A percentile compares a stretch with the other conserved stretches of the same genome.
phyloP scores from a whole-genome alignment of 2,113 vertebrate species.

The Chionodraco myersi region DNA sequence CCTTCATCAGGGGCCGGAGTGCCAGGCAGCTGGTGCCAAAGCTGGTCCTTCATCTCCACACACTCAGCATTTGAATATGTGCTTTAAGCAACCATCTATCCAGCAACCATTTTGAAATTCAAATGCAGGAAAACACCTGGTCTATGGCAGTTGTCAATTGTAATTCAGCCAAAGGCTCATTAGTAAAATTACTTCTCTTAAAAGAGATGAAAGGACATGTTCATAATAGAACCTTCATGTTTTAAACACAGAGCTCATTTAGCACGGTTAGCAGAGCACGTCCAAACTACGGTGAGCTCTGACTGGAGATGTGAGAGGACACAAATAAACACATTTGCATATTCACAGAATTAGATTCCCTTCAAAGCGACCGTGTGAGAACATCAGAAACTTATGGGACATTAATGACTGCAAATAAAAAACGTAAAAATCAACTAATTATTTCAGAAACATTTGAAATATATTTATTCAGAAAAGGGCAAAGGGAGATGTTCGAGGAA shows the following conservation, averaged over 20 bases:
- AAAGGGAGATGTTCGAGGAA: too few relatives aligned
- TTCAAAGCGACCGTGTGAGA: too few relatives aligned
- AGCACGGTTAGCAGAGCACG: conserved; percentile 2
- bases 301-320: background rate
- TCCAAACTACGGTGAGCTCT: background rate
- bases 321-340: conserved; percentile 11
- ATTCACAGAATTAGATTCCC: too few relatives aligned
- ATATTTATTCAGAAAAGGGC: too few relatives aligned
- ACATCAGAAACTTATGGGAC: too few relatives aligned
- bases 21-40: conserved; percentile 65
- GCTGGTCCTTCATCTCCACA: conserved; percentile 59
- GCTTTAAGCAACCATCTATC: conserved; percentile 51
- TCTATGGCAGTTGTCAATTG: conserved; percentile 65
- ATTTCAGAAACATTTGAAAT: too few relatives aligned
- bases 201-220: conserved; percentile 63
- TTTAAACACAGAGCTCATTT: conserved; percentile 20
- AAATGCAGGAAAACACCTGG: conserved; percentile 70
- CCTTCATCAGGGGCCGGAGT: conserved; percentile 47
- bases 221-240: conserved; percentile 58
- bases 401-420: too few relatives aligned
- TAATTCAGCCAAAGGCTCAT: conserved; percentile 61
- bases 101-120: conserved; percentile 49
- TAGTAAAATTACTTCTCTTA: conserved; percentile 63
- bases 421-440: too few relatives aligned
- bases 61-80: conserved; percentile 61